Evolutionary conservation across 1,140 invertebrate species (phyloP), one percentile per base, ranked within the genome.

Genomic region (Philopotamus ludificatus): DNA sequence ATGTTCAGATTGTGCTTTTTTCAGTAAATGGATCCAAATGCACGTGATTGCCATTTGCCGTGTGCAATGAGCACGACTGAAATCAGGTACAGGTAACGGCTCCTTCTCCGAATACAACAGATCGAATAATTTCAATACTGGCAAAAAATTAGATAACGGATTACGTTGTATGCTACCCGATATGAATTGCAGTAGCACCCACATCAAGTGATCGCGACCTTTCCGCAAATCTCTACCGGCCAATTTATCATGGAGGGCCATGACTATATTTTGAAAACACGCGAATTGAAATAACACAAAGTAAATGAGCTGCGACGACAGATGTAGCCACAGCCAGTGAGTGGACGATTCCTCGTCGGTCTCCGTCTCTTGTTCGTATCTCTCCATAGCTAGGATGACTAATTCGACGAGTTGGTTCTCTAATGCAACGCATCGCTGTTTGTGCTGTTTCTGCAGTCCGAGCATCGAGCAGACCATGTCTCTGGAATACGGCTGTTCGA

Each of bases 391-490:
- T 20, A 90, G 80, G 53, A 98, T 89, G 49, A 98, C 89, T 18
- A 97, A 78, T 74, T 97, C 93, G 0, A 97, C 93, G 12, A 98
- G 77, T 76, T 97, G 93, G 68, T 97, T 94, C 77, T 98, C 95
- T 16, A 99, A 75, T 0, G 92, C 91, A 57, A 89, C 86, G 76
- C 93, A 97, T 12, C 93, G 82, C 72, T 93, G 89, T 74, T 97
- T 97, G 63, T 93, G 90, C 83, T 93, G 92, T 79, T 95, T 96
- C 72, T 95, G 94, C 8, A 98, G 78, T 42, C 93, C 92, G 16
- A 98, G 80, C 91, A 98, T 97, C 0, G 89, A 91, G 66, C 92
- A 96, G 58, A 97, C 93, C 91, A 97, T 96, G 72, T 98, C 96
- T 66, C 93, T 85, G 1, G 94, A 97, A 76, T 98, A 98, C 0